Percentiles rank a stretch among this genome's conserved stretches.
These are phyloP conservation scores for Nibea albiflora DNA, from an alignment of 2,113 vertebrate genomes.

Conservation along the genomic window DNA sequence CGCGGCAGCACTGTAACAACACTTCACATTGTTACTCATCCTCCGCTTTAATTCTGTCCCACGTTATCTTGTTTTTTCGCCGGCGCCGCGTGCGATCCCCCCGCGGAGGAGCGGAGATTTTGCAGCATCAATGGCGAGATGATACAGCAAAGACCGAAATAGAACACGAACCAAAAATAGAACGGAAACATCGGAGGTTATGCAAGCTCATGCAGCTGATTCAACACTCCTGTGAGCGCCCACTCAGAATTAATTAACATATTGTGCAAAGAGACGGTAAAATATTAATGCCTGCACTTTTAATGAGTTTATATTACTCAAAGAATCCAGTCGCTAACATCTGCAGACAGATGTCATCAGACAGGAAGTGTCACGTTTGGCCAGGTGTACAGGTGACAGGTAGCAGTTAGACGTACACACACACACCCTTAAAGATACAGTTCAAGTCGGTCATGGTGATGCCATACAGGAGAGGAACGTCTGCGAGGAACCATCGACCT, in stretches of 20 bases:
- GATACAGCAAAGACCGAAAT: constrained; percentile 16
- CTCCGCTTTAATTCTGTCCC: neutral
- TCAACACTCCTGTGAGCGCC: constrained; percentile 18
- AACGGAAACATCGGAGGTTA: constrained; percentile 11
- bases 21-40: too few species aligned
- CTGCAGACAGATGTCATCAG: too few species aligned
- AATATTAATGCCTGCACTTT: neutral
- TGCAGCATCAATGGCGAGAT: neutral
- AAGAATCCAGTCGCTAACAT: neutral
- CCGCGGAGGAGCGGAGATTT: neutral
- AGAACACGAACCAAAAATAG: constrained; percentile 18
- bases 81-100: neutral
- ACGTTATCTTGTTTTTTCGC: neutral
- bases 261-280: neutral
- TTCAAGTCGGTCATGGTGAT: too few species aligned
- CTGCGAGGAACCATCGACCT: too few species aligned
- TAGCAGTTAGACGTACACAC: too few species aligned
- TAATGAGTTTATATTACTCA: neutral
- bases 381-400: too few species aligned
- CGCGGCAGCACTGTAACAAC: neutral
- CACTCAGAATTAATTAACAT: neutral
- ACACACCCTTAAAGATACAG: too few species aligned
- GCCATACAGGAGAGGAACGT: too few species aligned
- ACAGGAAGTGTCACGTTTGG: too few species aligned
- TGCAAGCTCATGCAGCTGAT: constrained; percentile 10